Conservation (phyloP, 2,113 vertebrate species). For the Myiozetetes cayanensis region DNA sequence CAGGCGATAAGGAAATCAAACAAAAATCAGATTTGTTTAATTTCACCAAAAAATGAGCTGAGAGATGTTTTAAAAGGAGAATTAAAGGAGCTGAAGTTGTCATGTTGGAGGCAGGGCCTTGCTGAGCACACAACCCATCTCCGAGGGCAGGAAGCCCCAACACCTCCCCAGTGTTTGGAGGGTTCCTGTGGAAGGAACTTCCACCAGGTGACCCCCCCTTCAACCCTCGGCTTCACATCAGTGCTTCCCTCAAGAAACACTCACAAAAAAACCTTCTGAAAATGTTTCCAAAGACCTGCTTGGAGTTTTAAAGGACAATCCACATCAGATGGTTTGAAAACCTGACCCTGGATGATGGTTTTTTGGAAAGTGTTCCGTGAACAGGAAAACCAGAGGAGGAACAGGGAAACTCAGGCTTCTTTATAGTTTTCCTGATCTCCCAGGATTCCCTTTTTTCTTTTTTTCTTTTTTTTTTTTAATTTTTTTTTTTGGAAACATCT, state of each 20-base stretch:
- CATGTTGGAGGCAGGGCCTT: neutral
- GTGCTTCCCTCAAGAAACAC: neutral
- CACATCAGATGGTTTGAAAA: neutral
- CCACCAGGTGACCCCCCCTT: neutral
- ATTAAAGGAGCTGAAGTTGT: neutral
- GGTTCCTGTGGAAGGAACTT: neutral
- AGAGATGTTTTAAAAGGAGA: neutral
- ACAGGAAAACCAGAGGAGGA: neutral
- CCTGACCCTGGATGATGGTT: fast-evolving
- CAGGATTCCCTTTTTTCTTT: neutral
- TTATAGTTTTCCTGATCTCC: neutral
- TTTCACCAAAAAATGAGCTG: neutral
- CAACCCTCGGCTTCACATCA: neutral
- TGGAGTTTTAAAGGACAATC: neutral
- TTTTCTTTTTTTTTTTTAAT: neutral
- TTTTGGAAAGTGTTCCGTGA: neutral
- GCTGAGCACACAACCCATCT: neutral
- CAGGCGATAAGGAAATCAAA: neutral
- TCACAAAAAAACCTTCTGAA: neutral
- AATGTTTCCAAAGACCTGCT: neutral
- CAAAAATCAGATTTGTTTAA: neutral
- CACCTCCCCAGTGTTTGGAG: neutral
- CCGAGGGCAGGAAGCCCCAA: neutral
- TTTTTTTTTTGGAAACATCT: neutral
- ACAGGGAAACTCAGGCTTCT: neutral